Base-by-base conservation (phyloP, 2,888 invertebrate genomes). In the Sarcophaga variegata region DNA sequence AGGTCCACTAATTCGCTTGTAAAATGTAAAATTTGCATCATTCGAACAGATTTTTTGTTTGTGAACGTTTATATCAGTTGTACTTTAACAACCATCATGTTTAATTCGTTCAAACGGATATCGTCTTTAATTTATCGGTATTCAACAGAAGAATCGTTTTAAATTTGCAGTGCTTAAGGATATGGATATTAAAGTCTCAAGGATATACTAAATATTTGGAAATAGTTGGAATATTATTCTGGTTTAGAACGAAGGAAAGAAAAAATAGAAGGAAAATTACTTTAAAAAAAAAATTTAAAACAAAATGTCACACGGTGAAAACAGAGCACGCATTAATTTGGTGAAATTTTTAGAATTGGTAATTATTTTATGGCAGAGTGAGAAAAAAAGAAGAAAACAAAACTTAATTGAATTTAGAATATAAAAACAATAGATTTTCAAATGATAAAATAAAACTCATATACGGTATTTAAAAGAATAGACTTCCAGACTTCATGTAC, bases 301-400 rank as follows among this genome's bases (percentile, higher is more conserved):
- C 75, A 88, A 89, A 89, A 93, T 93, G 93, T 92, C 93, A 66
- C 92, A 93, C 90, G 91, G 91, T 84, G 93, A 92, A 82, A 91
- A 90, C 8, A 91, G 92, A 88, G 91, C 91, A 71, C 92, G 92
- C 77, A 89, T 93, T n/a, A 93, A 91, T 88, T 92, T 93, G 74
- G 90, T 93, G 20, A 93, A 93, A 89, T 93, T 93, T 90, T 89
- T 93, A 77, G 93, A 93, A 90, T 90, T 93, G 91, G 93, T 93
- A 91, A 92, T 81, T 81, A 66, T 78, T 25, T 14, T 54, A 14
- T 54, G 14, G 12, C 17, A 12, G 12, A 17, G 54, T 14, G 17
- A 54, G 11, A 11, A 12, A 54, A 54, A 14, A 14, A 12, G 17
- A 14, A 54, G 1, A 54, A 54, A 11, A 49, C 49, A 49, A 49